Evolutionary conservation across 2,113 vertebrate species (phyloP).

Genomic region (Nannospalax galili): DNA sequence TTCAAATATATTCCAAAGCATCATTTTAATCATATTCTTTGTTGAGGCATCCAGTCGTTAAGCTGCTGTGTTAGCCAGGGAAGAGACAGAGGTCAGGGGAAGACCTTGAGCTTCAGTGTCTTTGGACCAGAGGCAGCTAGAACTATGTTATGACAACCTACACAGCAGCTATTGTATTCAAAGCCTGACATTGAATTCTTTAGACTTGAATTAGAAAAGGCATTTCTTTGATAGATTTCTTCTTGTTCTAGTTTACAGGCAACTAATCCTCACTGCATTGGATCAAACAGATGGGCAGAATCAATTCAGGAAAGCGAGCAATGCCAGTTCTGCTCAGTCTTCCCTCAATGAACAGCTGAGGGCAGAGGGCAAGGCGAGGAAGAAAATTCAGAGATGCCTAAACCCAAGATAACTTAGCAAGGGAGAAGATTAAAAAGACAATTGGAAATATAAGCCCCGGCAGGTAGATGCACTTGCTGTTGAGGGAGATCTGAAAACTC

Average conservation of each 20-base stretch:
- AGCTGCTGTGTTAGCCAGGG: neutral
- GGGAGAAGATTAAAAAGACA: constrained; percentile 78
- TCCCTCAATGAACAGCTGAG: constrained; percentile 65
- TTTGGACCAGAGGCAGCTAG: neutral
- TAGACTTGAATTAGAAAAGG: constrained; percentile 64
- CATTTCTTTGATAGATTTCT: constrained; percentile 75
- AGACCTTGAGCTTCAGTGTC: neutral
- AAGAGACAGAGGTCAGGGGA: neutral
- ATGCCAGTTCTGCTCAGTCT: constrained; percentile 73
- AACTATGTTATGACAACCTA: neutral
- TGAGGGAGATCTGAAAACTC: constrained; percentile 72
- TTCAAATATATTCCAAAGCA: neutral
- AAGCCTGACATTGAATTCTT: constrained; percentile 32
- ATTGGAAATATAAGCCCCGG: constrained; percentile 75
- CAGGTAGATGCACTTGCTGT: constrained; percentile 83
- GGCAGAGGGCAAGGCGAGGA: neutral
- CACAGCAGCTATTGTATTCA: neutral
- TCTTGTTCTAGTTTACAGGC: constrained; percentile 77
- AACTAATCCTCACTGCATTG: constrained; percentile 70
- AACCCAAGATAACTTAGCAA: constrained; percentile 60
- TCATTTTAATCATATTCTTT: neutral
- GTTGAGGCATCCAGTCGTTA: neutral
- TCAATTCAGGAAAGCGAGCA: constrained; percentile 78
- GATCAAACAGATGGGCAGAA: constrained; percentile 71
- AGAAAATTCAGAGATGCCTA: constrained; percentile 46